Percentiles rank a stretch among this genome's conserved stretches.
phyloP scores from a whole-genome alignment of 2,113 vertebrate genomes.

The Trogon melanurus region DNA sequence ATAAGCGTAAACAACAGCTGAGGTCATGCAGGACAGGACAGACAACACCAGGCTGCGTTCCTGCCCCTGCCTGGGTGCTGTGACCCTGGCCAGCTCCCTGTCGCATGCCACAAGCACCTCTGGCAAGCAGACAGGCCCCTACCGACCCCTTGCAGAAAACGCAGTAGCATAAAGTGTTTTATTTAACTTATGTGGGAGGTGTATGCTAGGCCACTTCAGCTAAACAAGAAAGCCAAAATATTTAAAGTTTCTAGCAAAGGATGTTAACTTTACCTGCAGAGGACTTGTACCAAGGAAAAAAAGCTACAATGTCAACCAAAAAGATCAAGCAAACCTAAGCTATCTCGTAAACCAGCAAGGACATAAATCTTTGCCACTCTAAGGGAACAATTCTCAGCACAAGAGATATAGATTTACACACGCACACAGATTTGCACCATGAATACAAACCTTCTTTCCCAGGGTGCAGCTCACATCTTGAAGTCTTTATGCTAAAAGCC shows the following conservation, averaged over 20 bases:
- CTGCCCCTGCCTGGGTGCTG: neutral
- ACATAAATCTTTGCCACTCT: neutral
- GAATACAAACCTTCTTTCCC: neutral
- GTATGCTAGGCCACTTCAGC: neutral
- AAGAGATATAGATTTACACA: neutral
- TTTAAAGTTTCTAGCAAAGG: neutral
- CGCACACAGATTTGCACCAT: fast-evolving
- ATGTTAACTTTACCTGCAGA: neutral
- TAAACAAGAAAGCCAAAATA: neutral
- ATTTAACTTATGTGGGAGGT: neutral
- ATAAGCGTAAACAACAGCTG: neutral
- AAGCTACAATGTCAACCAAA: neutral
- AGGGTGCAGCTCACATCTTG: neutral
- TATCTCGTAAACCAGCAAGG: neutral
- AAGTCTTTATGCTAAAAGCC: neutral
- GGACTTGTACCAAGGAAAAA: neutral
- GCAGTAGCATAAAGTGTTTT: neutral
- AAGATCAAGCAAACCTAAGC: neutral
- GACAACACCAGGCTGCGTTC: neutral
- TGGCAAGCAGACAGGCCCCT: neutral
- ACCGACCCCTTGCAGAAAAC: fast-evolving
- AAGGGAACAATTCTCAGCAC: neutral
- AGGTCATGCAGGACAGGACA: fast-evolving
- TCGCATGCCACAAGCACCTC: neutral
- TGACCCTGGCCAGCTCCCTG: neutral